phyloP scores from a whole-genome alignment of 1,140 invertebrate genomes.

The Penaeus vannamei region DNA sequence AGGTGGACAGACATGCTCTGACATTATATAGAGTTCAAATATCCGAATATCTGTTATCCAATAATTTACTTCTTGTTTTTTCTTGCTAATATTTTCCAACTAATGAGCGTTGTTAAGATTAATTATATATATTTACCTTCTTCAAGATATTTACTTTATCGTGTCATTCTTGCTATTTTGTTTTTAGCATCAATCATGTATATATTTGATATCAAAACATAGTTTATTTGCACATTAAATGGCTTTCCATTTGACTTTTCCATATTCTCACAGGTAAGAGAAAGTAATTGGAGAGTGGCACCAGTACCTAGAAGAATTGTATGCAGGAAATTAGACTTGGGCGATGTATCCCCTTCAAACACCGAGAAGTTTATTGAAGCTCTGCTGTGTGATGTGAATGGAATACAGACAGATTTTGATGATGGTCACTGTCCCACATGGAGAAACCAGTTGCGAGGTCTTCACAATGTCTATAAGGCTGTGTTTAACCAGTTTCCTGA shows the following conservation, averaged over 20 bases:
- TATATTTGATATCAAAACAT: neutral
- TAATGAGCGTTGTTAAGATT: no score
- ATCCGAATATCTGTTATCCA: no score
- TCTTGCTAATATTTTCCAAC: no score
- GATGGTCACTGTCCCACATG: constrained; percentile 83
- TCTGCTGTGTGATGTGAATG: constrained; percentile 50
- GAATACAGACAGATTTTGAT: constrained; percentile 78
- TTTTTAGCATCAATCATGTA: neutral
- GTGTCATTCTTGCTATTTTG: no score
- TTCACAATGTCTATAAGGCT: constrained; percentile 78
- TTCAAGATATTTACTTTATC: no score
- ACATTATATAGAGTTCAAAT: neutral
- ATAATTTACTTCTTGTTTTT: no score
- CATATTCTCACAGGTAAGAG: constrained; percentile 18
- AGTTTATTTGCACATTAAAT: neutral
- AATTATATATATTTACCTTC: no score
- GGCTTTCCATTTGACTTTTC: neutral
- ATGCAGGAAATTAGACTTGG: constrained; percentile 42
- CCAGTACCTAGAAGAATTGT: constrained; percentile 37
- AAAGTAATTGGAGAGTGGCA: constrained; percentile 42
- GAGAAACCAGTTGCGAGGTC: constrained; percentile 79
- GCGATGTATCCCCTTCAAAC: constrained; percentile 56
- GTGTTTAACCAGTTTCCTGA: constrained; percentile 74
- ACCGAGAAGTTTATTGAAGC: constrained; percentile 51
- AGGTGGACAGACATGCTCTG: neutral